Conservation (phyloP, 2,888 invertebrate species). For the Diarsia brunnea region DNA sequence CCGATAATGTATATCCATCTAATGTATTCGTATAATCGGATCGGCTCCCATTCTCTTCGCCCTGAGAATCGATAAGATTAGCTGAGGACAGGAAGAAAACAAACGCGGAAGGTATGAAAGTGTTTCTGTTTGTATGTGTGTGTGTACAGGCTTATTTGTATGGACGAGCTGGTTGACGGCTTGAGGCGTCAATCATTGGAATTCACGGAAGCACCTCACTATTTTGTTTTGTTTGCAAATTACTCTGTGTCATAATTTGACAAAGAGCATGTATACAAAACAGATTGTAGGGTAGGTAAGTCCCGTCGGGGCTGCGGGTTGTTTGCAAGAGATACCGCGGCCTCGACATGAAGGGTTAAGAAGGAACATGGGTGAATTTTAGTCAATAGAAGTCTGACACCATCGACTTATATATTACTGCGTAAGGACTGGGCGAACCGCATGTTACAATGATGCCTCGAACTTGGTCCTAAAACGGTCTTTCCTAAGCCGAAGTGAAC, state of each 20-base stretch:
- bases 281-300: no score
- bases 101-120: slow-evolving; percentile 51
- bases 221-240: not conserved
- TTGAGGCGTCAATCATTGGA: slow-evolving; percentile 26
- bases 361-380: no score
- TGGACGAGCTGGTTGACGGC: not conserved
- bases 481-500: no score
- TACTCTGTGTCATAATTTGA: not conserved
- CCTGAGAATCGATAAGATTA: slow-evolving; percentile 59
- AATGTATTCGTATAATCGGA: slow-evolving; percentile 66
- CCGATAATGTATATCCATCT: slow-evolving; percentile 50
- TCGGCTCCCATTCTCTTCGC: slow-evolving; percentile 45
- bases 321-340: no score
- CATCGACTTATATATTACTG: no score
- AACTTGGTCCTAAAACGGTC: no score
- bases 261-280: not conserved
- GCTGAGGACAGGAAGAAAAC: slow-evolving; percentile 49
- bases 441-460: no score
- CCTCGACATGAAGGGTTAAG: no score
- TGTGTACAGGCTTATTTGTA: slow-evolving; percentile 10
- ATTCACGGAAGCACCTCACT: not conserved
- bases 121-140: slow-evolving; percentile 17
- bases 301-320: no score
- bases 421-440: no score
- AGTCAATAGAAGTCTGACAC: no score